These are phyloP conservation scores for Drosophila imparisetae DNA, from an alignment of 2,888 invertebrate genomes.

Conservation along the genomic window DNA sequence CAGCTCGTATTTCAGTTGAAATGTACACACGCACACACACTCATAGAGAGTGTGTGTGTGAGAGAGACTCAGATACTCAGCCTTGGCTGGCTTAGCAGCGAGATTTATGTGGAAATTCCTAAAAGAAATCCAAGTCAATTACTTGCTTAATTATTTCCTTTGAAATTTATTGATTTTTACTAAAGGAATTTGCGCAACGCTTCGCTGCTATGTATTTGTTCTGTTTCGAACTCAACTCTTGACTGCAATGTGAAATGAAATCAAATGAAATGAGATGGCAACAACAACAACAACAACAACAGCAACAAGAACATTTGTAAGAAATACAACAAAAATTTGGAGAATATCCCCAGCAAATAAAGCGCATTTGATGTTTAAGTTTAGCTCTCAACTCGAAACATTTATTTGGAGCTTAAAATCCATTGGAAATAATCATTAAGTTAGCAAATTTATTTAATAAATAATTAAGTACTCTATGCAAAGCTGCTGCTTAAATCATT, in stretches of 20 bases:
- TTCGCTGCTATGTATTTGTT: conserved; percentile 65
- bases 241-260: conserved; percentile 55
- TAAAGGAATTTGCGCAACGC: conserved; percentile 65
- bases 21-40: conserved; percentile 21
- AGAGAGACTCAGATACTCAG: conserved; percentile 15
- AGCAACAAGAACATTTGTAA: conserved; percentile 7
- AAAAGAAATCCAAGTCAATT: conserved; percentile 82
- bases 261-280: conserved; percentile 49
- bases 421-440: background rate
- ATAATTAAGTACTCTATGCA: background rate
- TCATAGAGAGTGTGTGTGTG: background rate
- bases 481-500: background rate
- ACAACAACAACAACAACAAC: conserved; percentile 15
- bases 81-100: conserved; percentile 71
- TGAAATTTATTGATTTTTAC: conserved; percentile 78
- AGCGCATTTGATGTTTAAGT: conserved; percentile 46
- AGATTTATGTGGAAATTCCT: conserved; percentile 81
- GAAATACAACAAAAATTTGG: conserved; percentile 11
- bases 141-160: conserved; percentile 81
- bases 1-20: conserved; percentile 57
- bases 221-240: conserved; percentile 42
- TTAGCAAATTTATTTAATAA: conserved; percentile 1
- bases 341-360: conserved; percentile 27
- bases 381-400: conserved; percentile 13
- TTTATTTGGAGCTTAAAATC: conserved; percentile 2